A percentile compares a stretch with the other conserved stretches of the same genome.
Evolutionary conservation across 1,140 invertebrate genomes (phyloP).

Genomic region (Drosophila virilis): DNA sequence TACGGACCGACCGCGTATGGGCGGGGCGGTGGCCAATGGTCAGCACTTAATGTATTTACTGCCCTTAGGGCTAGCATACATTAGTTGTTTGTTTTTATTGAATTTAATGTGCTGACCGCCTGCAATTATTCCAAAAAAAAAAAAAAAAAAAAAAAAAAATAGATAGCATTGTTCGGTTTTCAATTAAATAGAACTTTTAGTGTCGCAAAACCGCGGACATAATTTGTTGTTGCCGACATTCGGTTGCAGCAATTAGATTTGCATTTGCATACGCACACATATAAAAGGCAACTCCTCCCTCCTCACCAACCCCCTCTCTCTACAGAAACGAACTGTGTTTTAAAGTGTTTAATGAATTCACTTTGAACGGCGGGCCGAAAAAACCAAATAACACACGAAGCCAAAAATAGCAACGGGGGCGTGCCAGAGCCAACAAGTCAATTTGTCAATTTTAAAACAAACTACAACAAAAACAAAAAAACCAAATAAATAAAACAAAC

Average conservation of each 20-base stretch:
- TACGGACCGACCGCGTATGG: neutral
- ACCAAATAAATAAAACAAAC: neutral
- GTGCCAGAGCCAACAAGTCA: conserved; percentile 56
- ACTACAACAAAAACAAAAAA: conserved; percentile 37
- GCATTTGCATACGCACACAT: conserved; percentile 10
- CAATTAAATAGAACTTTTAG: conserved; percentile 26
- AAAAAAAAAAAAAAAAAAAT: conserved; percentile 4
- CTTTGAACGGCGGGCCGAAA: conserved; percentile 30
- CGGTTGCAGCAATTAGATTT: conserved; percentile 27
- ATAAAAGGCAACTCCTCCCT: neutral
- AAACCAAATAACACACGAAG: neutral
- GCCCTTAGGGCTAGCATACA: neutral
- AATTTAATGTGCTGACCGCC: conserved; percentile 13
- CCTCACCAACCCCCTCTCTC: no score
- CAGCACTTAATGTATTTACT: conserved; percentile 23
- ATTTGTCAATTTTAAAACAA: conserved; percentile 69
- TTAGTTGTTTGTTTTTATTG: conserved; percentile 11
- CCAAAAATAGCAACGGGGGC: conserved; percentile 45
- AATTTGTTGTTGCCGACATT: conserved; percentile 1
- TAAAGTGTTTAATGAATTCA: conserved; percentile 60
- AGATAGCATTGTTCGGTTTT: conserved; percentile 2
- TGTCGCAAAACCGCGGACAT: conserved; percentile 15
- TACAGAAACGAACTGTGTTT: conserved; percentile 6
- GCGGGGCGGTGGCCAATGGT: neutral
- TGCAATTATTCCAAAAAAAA: conserved; percentile 1